Percentiles rank a stretch among this genome's conserved stretches.
phyloP scores from a whole-genome alignment of 2,113 vertebrate species.

The Antennarius striatus region DNA sequence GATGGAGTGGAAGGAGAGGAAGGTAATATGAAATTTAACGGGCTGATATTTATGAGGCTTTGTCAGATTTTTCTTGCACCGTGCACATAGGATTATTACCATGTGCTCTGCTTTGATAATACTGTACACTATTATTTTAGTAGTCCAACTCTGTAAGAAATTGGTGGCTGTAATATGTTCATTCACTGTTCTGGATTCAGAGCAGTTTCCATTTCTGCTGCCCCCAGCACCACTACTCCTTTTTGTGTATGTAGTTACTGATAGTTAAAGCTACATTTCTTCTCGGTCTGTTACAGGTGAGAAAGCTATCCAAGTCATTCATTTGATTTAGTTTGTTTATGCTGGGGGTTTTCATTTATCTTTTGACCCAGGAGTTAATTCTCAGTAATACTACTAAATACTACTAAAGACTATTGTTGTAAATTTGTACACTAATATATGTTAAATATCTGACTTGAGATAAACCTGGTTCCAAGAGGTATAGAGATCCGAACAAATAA shows the following conservation, averaged over 20 bases:
- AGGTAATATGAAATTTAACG: slow-evolving; percentile 15
- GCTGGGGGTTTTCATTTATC: too few relatives aligned
- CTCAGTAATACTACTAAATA: too few relatives aligned
- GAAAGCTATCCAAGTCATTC: too few relatives aligned
- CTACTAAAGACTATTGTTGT: too few relatives aligned
- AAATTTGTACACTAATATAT: too few relatives aligned
- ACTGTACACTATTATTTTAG: neutral
- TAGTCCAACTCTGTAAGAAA: neutral
- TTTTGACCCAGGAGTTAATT: too few relatives aligned
- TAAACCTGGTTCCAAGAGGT: slow-evolving; percentile 3
- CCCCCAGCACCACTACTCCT: neutral
- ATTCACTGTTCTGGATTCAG: neutral
- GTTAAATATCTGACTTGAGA: neutral
- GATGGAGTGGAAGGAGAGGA: slow-evolving; percentile 16
- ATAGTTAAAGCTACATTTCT: neutral
- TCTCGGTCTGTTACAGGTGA: too few relatives aligned
- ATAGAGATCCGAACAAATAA: neutral
- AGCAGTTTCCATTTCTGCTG: neutral
- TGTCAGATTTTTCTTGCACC: slow-evolving; percentile 26
- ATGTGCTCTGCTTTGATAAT: slow-evolving; percentile 2
- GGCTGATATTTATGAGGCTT: slow-evolving; percentile 30
- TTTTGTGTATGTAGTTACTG: slow-evolving; percentile 14
- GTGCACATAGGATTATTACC: slow-evolving; percentile 25
- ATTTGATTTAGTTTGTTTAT: too few relatives aligned
- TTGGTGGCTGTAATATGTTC: neutral